A percentile compares a stretch with the other conserved stretches of the same genome.
phyloP scores from a whole-genome alignment of 1,140 invertebrate genomes.

The Cotesia chilonis region DNA sequence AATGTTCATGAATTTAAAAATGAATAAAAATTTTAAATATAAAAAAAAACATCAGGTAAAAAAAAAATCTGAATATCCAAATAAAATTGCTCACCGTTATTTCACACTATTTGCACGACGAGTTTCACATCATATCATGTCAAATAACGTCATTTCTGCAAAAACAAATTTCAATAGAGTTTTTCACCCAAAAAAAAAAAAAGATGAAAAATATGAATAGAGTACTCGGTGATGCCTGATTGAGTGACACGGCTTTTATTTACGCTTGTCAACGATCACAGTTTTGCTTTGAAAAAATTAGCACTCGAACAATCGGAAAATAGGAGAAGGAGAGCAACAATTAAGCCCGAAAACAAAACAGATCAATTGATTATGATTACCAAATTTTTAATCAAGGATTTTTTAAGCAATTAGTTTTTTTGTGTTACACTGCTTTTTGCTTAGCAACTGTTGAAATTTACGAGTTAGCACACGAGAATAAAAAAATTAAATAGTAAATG shows the following conservation, averaged over 20 bases:
- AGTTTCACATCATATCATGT: neutral
- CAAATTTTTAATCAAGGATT: too few species aligned
- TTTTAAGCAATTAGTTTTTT: too few species aligned
- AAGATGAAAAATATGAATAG: neutral
- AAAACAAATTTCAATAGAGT: slow-evolving; percentile 8
- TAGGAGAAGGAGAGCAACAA: too few species aligned
- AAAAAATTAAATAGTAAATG: too few species aligned
- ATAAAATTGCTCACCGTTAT: neutral
- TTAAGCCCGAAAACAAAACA: too few species aligned
- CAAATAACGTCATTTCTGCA: neutral
- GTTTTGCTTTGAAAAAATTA: too few species aligned
- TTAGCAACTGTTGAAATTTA: too few species aligned
- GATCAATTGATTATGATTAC: too few species aligned
- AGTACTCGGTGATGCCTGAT: neutral
- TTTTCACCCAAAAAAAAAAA: neutral
- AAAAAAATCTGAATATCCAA: neutral
- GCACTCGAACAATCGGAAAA: too few species aligned
- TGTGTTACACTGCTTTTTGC: too few species aligned
- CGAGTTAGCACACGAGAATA: too few species aligned
- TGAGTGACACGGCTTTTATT: slow-evolving; percentile 8
- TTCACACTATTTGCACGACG: slow-evolving; percentile 5
- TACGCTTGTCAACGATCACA: neutral
- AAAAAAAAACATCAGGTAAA: neutral
- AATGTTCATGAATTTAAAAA: too few species aligned
- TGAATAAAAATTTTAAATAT: neutral